Evolutionary conservation across 2,797 vertebrate genomes (phyloP).

Genomic region (Florisuga fusca): DNA sequence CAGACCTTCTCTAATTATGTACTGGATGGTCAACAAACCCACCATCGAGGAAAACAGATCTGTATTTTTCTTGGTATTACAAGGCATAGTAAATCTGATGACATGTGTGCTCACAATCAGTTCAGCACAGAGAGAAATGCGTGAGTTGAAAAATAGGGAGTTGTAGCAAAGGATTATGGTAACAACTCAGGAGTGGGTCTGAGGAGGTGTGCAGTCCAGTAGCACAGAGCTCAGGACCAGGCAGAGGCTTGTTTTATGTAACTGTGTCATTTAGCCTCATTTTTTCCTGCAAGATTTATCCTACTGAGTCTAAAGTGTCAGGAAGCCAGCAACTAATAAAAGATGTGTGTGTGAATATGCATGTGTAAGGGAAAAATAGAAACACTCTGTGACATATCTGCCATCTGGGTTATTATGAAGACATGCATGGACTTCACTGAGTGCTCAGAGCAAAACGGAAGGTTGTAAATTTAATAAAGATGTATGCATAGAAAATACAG

Average conservation of each 20-base stretch:
- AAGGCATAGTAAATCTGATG: background rate
- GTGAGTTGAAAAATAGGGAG: background rate
- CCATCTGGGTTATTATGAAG: background rate
- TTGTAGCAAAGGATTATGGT: background rate
- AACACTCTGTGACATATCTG: background rate
- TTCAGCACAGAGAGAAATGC: background rate
- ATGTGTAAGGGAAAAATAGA: background rate
- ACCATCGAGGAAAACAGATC: background rate
- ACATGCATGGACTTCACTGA: background rate
- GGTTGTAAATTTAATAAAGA: constrained; percentile 4
- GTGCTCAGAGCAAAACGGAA: background rate
- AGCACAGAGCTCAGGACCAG: background rate
- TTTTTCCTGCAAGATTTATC: background rate
- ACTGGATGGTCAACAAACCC: background rate
- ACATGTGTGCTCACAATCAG: background rate
- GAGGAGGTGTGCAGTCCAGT: background rate
- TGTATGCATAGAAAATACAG: background rate
- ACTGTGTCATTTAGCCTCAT: background rate
- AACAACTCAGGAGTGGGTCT: background rate
- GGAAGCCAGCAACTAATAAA: background rate
- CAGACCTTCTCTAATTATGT: background rate
- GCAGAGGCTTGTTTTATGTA: background rate
- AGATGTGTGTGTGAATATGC: background rate
- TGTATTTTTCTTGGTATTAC: background rate
- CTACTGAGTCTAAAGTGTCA: background rate